Base-by-base conservation (phyloP, 1,140 invertebrate genomes). In the Ephestia elutella region DNA sequence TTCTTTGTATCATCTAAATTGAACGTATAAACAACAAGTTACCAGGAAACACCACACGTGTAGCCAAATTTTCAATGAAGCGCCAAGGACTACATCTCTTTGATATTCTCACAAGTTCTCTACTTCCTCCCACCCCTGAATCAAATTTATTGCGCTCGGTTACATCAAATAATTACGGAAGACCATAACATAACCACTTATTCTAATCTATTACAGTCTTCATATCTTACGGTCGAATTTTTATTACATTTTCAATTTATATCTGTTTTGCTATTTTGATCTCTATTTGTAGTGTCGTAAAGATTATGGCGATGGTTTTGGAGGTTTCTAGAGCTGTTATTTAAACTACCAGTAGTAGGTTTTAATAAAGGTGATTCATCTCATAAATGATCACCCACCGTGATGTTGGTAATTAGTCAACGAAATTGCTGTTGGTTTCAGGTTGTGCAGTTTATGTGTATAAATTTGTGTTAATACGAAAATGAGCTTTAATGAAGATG, bases 111-210 rank as follows among this genome's bases (percentile, higher is more conserved):
- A 32, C 9, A 32, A 32, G 30, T 32, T 32, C 30, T 9, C 9
- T 9, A 17, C 38, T 44, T 44, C 38, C 8, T 35, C 32, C 7
- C 32, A 11, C 32, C 38, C 38, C 15, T 17, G 13, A 17, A 44
- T 44, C 38, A 15, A 15, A 44, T 44, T 44, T 44, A 44, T 44
- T 15, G n/a, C 38, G n/a, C 38, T 44, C n/a, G 13, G n/a, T n/a
- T 53, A 20, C 50, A 53, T 53, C 50, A 53, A 21, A 53, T 53
- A 21, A 53, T 53, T 53, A 53, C 50, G 19, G 50, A 53, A 53
- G 18, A 7, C 13, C 50, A 15, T 53, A 53, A 53, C 11, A 32
- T 53, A 21, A n/a, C 50, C 50, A 53, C 50, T 53, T 53, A 20
- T 25, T 20, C 50, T 53, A 53, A 53, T 53, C 50, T 53, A 25